These are phyloP conservation scores for Lamellibrachia columna DNA, from an alignment of 2,888 invertebrate genomes.

Conservation along the genomic window DNA sequence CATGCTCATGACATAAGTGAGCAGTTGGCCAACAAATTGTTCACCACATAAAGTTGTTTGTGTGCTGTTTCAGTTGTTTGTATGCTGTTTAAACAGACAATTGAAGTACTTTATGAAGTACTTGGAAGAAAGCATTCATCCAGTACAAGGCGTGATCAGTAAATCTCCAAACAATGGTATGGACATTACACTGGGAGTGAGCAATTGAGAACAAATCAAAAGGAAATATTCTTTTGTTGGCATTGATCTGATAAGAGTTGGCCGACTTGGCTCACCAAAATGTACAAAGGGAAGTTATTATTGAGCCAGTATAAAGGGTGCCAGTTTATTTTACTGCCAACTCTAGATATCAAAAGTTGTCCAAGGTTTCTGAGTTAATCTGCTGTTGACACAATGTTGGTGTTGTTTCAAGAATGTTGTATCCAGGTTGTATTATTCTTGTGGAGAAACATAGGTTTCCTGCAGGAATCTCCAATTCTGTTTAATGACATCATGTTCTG, in stretches of 20 bases:
- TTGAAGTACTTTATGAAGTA: not conserved
- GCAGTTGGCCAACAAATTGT: not conserved
- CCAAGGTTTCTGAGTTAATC: too few relatives aligned
- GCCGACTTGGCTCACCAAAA: too few relatives aligned
- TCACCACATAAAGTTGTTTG: not conserved
- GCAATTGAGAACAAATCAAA: constrained; percentile 12
- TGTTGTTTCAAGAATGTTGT: too few relatives aligned
- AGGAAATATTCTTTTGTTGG: not conserved
- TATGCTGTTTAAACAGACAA: not conserved
- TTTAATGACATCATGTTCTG: not conserved
- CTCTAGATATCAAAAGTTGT: too few relatives aligned
- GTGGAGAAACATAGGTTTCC: too few relatives aligned
- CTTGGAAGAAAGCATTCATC: not conserved
- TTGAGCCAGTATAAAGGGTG: too few relatives aligned
- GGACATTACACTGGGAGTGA: not conserved
- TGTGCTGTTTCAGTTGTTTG: too few relatives aligned
- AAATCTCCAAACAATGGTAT: not conserved
- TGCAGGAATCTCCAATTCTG: too few relatives aligned
- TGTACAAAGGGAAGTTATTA: too few relatives aligned
- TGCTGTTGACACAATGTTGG: too few relatives aligned
- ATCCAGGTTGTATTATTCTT: too few relatives aligned
- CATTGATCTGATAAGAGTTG: not conserved
- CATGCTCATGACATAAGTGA: not conserved
- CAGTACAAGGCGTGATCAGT: not conserved
- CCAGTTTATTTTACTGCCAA: too few relatives aligned